Evolutionary conservation across 2,888 invertebrate species (phyloP), one percentile per base, ranked within the genome.

Genomic region (Lysandra coridon): DNA sequence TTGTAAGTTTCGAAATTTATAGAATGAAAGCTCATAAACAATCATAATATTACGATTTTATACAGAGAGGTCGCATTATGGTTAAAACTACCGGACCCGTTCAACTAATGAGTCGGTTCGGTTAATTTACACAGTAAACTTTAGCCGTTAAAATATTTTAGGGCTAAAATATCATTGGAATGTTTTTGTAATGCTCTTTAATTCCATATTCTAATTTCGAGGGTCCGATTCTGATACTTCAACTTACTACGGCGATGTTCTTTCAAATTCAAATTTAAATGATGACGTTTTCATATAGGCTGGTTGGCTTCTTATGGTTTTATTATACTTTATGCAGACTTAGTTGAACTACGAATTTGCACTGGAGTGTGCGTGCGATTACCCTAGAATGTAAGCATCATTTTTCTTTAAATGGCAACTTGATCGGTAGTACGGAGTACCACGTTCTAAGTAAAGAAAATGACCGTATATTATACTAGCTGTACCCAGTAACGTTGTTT

Each of bases 11-110:
- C 69, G 14, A 69, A 37, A 69, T 69, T 69, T 69, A 37, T 69
- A 12, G 69, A 69, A 69, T 37, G 69, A 69, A 69, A 37, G 69
- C 33, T 33, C 69, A 69, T 69, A 69, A 69, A 69, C 69, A 69
- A 33, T 33, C 33, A 69, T 69, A 69, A 69, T 69, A 69, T 69
- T 69, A 37, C 69, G 1, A 69, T 69, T 33, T 69, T 69, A 37
- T 69, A 69, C 69, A 69, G 69, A 33, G 14, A 69, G 69, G 69
- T 69, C 69, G 69, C 69, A 69, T 69, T 69, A 69, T 69, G 69
- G 33, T 69, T 37, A 75, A 49, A 76, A 76, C 76, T 76, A 76
- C 76, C 76, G 57, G 49, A 53, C 53, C 53, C 49, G 76, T 69
- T 69, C 69, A 33, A 76, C 76, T 53, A 57, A 76, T 53, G 76